These are phyloP conservation scores for Callipepla californica DNA, from an alignment of 2,113 vertebrate genomes.

Conservation along the genomic window DNA sequence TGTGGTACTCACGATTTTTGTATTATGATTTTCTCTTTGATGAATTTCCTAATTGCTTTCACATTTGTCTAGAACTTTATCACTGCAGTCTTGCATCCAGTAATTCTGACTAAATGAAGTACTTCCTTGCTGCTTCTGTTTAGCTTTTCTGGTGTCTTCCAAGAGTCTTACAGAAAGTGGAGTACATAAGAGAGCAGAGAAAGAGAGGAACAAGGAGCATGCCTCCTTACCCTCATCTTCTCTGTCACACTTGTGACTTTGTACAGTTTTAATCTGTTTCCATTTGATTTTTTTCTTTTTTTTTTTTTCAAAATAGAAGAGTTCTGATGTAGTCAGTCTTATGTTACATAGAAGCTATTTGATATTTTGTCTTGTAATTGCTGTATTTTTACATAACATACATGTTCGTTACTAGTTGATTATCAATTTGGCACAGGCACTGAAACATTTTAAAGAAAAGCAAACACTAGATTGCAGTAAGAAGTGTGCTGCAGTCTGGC, in stretches of 20 bases:
- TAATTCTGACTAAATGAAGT: neutral
- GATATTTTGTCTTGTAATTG: neutral
- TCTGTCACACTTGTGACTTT: neutral
- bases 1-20: neutral
- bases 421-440: neutral
- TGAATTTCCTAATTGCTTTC: neutral
- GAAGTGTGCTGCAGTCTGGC: neutral
- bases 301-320: neutral
- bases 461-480: neutral
- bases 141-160: neutral
- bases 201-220: neutral
- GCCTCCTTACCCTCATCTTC: neutral
- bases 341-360: neutral
- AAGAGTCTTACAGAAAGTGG: neutral
- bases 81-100: neutral
- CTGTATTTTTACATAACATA: neutral
- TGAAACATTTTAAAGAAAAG: slow-evolving; percentile 6
- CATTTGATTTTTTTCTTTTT: neutral
- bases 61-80: neutral
- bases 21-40: neutral
- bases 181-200: neutral
- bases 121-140: neutral
- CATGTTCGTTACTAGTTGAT: neutral
- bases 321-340: neutral
- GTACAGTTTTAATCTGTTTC: neutral